Percentiles rank a stretch among this genome's conserved stretches.
These are phyloP conservation scores for Neosilurus hyrtlii DNA, from an alignment of 2,797 vertebrate species.

Conservation along the genomic window DNA sequence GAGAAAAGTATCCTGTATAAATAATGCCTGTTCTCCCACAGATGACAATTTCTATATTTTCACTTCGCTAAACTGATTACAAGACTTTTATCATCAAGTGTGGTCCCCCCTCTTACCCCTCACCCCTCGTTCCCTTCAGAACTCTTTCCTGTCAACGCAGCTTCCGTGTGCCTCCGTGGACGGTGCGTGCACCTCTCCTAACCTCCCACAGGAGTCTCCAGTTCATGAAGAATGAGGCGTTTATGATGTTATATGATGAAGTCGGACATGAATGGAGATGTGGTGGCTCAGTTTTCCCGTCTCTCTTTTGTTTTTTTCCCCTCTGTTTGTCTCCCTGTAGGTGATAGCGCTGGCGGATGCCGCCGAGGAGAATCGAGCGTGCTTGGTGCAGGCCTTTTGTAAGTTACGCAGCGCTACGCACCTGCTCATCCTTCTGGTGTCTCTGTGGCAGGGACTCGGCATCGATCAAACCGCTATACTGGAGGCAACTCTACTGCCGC, in stretches of 20 bases:
- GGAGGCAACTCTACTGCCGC: constrained; percentile 86
- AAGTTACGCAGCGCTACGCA: constrained; percentile 84
- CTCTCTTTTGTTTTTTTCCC: background rate
- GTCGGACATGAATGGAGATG: background rate
- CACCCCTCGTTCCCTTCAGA: background rate
- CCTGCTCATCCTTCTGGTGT: constrained; percentile 83
- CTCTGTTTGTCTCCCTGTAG: constrained; percentile 64
- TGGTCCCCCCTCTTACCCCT: background rate
- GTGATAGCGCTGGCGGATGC: constrained; percentile 90
- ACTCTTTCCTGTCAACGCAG: constrained; percentile 5
- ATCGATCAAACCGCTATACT: constrained; percentile 83
- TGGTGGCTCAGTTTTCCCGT: background rate
- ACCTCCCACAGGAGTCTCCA: constrained; percentile 12
- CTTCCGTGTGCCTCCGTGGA: background rate
- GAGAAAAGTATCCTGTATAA: background rate
- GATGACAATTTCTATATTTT: constrained; percentile 18
- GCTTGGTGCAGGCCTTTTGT: constrained; percentile 80
- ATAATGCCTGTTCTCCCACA: background rate
- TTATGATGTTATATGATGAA: background rate
- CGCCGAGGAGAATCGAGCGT: constrained; percentile 81
- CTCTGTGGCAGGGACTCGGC: constrained; percentile 87
- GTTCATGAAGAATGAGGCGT: background rate
- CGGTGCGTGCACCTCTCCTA: background rate
- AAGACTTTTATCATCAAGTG: constrained; percentile 22
- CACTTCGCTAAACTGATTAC: background rate